Base-by-base conservation (phyloP, 2,113 vertebrate genomes). In the Oryzias celebensis region DNA sequence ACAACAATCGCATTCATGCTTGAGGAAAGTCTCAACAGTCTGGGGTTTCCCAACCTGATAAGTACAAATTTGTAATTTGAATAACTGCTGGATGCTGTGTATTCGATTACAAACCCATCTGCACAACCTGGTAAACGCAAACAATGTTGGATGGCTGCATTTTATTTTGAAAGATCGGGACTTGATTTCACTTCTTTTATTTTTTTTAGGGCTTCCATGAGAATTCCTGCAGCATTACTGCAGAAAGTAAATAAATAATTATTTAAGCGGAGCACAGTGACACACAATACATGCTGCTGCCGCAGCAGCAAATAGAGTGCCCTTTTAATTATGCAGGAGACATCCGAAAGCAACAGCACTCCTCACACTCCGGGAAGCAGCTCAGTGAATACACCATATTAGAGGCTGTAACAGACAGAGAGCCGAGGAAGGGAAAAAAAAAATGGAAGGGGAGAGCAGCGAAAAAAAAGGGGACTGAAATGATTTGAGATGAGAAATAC, bases 251-350 rank as follows among this genome's bases (percentile, higher is more conserved):
- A 88, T 88, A 90, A 87, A 92, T 90, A 87, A 91, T 85, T 87
- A 87, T 89, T 80, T 83, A 88, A 89, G 75, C 80, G 58, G 58
- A 78, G 85, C 71, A 80, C 69, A 80, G 75, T 73, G 85, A 90
- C 88, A 89, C 75, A 90, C 90, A 91, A 91, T 91, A 87, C 85
- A 90, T 83, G 86, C 70, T 71, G 75, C 80, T 76, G 82, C 80
- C 50, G 71, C 71, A 72, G 80, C 77, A 82, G 74, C 77, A 83
- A 88, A 89, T 85, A 87, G 89, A 91, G 89, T 89, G 85, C 68
- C 81, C 84, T 85, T 86, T 93, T 88, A 93, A 93, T 93, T 92
- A 93, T 93, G 89, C 81, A 93, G 87, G 89, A 91, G 90, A 91
- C 88, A 89, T 89, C 87, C 66, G 77, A 82, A 85, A 85, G 88